Base-by-base conservation (phyloP, 2,797 vertebrate genomes). In the Oreochromis grahami region DNA sequence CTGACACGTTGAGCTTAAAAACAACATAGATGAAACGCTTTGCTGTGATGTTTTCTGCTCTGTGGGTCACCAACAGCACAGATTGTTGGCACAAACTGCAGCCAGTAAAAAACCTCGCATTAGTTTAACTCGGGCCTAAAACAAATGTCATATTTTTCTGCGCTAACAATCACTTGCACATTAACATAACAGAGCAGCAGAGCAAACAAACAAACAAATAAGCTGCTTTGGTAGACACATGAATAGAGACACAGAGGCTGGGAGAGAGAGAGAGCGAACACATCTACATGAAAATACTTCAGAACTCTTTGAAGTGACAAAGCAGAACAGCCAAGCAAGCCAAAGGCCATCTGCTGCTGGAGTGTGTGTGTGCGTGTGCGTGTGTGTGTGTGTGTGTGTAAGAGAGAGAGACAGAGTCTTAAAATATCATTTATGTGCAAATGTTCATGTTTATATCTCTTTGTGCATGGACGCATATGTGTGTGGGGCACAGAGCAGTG, bases 241-340 rank as follows among this genome's bases (percentile, higher is more conserved):
- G 85, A 90, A 88, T 43, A 77, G 84, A 88, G 86, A 90, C 89
- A 87, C 56, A 52, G 48, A 74, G 88, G 88, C 88, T 80, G 84
- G 72, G 90, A 92, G 56, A 92, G 91, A 84, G 90, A 92, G 91
- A 81, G 81, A 84, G 82, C 56, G 63, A 90, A 85, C 85, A 51
- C 90, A 91, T 91, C 91, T 76, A 87, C 90, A 91, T 90, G 88
- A 93, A 95, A 94, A 92, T 84, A 90, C 89, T 91, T 87, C 90
- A 84, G 83, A 82, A 74, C 77, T 82, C 91, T 95, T 95, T 95
- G 92, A 96, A 94, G 93, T 95, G 92, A 95, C 94, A 95, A 93
- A 89, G 92, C 90, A 91, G 88, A 89, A 83, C 83, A 93, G 88
- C 80, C 32, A 81, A 92, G 83, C 58, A 55, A 95, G 94, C 94